Conservation (phyloP, 2,113 vertebrate genomes). For the Eurystomus gularis region DNA sequence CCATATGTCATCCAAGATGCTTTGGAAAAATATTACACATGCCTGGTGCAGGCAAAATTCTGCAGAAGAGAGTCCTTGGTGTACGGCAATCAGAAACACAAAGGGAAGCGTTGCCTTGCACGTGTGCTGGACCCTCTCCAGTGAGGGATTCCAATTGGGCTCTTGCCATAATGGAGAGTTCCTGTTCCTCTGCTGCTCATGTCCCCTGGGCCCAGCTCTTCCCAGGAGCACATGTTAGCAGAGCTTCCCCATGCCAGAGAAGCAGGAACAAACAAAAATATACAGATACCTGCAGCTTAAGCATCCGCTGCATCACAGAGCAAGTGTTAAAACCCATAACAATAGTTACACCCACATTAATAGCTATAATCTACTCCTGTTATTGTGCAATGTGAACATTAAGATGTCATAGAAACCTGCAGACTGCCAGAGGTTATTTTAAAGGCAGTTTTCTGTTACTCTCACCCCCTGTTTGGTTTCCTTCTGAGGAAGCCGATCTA, state of each 20-base stretch:
- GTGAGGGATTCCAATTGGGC: background rate
- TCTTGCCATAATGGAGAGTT: background rate
- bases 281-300: background rate
- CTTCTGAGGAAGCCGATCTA: background rate
- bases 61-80: background rate
- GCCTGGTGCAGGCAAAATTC: background rate
- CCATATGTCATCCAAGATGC: background rate
- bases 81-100: fast-evolving
- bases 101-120: background rate
- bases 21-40: background rate
- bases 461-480: slow-evolving; percentile 1
- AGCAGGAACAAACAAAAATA: background rate
- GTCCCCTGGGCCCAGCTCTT: background rate
- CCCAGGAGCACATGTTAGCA: background rate
- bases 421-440: background rate
- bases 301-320: background rate
- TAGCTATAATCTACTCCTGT: background rate
- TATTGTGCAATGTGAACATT: background rate
- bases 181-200: fast-evolving
- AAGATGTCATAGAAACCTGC: background rate
- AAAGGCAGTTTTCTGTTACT: background rate
- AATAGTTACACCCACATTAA: fast-evolving
- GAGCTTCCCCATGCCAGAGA: background rate
- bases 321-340: background rate
- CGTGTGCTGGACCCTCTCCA: background rate